phyloP scores from a whole-genome alignment of 2,113 vertebrate genomes.

The Azemiops feae region DNA sequence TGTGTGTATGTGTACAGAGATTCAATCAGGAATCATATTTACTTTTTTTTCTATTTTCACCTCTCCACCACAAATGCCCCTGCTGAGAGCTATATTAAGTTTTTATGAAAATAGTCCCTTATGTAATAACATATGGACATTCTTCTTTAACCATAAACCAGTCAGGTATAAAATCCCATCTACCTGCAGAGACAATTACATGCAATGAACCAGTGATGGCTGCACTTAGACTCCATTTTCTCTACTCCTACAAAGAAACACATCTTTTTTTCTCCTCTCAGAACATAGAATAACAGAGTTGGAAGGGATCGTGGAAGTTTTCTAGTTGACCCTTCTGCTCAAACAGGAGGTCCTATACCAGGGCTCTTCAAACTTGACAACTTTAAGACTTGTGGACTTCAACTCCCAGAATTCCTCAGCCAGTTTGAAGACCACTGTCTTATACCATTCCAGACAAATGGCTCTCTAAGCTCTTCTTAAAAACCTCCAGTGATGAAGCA shows the following conservation, averaged over 20 bases:
- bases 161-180: neutral
- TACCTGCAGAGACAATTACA: neutral
- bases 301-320: neutral
- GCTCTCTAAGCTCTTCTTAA: neutral
- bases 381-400: too few species aligned
- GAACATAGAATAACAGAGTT: neutral
- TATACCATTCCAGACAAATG: neutral
- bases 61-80: neutral
- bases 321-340: neutral
- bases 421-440: too few species aligned
- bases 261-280: neutral
- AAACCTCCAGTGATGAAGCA: neutral
- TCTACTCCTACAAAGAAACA: fast-evolving
- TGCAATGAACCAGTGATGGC: neutral
- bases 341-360: neutral
- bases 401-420: too few species aligned
- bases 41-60: neutral
- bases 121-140: neutral
- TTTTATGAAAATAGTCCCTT: neutral
- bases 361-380: too few species aligned
- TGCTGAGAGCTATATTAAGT: neutral
- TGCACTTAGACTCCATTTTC: neutral
- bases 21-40: neutral
- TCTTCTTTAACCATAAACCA: neutral
- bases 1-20: neutral